Conservation (phyloP, 2,888 invertebrate species). For the Drosophila phalerata region DNA sequence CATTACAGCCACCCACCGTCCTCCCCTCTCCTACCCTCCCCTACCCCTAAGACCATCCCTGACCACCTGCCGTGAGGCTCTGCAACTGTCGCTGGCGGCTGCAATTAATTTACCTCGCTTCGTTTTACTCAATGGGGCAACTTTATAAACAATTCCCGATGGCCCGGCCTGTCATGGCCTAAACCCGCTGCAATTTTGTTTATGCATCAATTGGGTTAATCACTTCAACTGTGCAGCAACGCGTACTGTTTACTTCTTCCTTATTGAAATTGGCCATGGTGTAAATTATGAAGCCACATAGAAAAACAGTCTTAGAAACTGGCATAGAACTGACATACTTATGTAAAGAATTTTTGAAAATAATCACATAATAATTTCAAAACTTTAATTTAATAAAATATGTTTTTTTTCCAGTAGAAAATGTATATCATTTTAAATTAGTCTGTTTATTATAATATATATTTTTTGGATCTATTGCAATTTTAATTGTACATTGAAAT, state of each 20-base stretch:
- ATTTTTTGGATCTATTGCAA: too few relatives aligned
- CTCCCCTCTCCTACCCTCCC: neutral
- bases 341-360: neutral
- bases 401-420: neutral
- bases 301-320: constrained; percentile 24
- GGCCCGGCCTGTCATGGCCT: constrained; percentile 27
- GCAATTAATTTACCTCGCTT: constrained; percentile 71
- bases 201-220: constrained; percentile 72
- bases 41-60: constrained; percentile 2
- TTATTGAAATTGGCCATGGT: constrained; percentile 18
- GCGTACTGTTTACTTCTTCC: constrained; percentile 34
- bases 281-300: neutral
- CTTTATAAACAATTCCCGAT: constrained; percentile 60
- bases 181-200: constrained; percentile 51
- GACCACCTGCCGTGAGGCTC: constrained; percentile 66
- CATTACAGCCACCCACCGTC: constrained; percentile 15
- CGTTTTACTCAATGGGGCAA: constrained; percentile 44
- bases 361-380: neutral
- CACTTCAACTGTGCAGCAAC: constrained; percentile 30
- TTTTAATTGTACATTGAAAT: too few relatives aligned
- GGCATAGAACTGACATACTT: neutral
- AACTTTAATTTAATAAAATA: neutral
- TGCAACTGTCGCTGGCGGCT: constrained; percentile 63
- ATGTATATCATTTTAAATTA: too few relatives aligned
- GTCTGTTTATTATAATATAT: too few relatives aligned